A percentile compares a stretch with the other conserved stretches of the same genome.
phyloP scores from a whole-genome alignment of 1,140 invertebrate species.

The Piezodorus guildinii region DNA sequence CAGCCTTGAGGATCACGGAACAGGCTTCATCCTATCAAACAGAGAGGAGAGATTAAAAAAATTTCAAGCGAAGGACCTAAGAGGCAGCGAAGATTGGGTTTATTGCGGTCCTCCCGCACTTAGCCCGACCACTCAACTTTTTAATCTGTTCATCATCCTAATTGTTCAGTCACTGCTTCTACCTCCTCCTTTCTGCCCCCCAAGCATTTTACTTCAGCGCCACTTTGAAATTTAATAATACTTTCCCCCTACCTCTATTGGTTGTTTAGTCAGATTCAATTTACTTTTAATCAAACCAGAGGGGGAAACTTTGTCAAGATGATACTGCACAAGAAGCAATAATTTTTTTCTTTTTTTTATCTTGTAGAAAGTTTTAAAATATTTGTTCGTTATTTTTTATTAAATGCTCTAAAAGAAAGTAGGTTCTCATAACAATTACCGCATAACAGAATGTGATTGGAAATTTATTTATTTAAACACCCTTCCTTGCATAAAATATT shows the following conservation, averaged over 20 bases:
- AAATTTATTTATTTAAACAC: too few species aligned
- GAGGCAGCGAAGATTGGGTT: background rate
- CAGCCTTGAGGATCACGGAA: too few species aligned
- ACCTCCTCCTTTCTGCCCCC: too few species aligned
- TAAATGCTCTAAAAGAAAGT: too few species aligned
- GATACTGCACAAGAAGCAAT: too few species aligned
- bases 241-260: background rate
- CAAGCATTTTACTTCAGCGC: background rate
- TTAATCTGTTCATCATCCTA: constrained; percentile 1
- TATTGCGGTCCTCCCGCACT: background rate
- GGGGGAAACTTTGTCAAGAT: background rate
- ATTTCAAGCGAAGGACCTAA: background rate
- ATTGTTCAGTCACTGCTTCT: background rate
- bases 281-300: background rate
- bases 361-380: too few species aligned
- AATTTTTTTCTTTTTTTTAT: too few species aligned
- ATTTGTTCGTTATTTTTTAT: too few species aligned
- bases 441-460: too few species aligned
- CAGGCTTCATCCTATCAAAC: too few species aligned
- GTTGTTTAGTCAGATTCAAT: background rate
- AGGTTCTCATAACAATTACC: too few species aligned
- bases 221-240: constrained; percentile 9
- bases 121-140: background rate
- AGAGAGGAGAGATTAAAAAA: background rate
- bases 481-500: too few species aligned